A percentile compares a stretch with the other conserved stretches of the same genome.
phyloP scores from a whole-genome alignment of 2,888 invertebrate genomes.

The Caradrina kadenii region DNA sequence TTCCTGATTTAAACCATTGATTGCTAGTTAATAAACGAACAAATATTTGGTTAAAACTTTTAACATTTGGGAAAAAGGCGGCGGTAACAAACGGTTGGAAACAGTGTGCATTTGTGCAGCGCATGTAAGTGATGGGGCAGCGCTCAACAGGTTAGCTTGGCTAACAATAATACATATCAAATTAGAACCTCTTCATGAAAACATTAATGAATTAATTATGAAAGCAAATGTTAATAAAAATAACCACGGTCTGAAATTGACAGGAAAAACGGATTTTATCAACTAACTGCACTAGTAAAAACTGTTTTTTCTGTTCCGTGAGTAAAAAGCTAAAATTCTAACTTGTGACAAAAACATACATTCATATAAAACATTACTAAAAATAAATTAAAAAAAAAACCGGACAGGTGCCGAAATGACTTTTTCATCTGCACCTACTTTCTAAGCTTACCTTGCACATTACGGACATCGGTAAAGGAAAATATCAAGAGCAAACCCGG shows the following conservation, averaged over 20 bases:
- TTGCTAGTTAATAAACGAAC: constrained; percentile 56
- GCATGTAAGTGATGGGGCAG: constrained; percentile 52
- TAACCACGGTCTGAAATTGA: background rate
- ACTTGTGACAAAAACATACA: background rate
- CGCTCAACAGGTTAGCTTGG: constrained; percentile 56
- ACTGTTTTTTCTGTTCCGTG: no score
- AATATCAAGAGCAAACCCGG: no score
- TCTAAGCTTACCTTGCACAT: no score
- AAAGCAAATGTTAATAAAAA: no score
- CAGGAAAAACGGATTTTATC: background rate
- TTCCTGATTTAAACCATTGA: constrained; percentile 49
- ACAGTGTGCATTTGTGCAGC: constrained; percentile 33
- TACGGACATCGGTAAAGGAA: no score
- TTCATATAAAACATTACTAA: background rate
- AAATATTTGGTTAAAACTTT: constrained; percentile 48
- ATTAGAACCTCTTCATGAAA: background rate
- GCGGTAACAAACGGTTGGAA: constrained; percentile 22
- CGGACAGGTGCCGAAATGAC: no score
- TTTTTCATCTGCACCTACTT: no score
- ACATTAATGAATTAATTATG: no score
- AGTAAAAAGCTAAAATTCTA: background rate
- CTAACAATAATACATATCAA: constrained; percentile 18
- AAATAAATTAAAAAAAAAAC: background rate
- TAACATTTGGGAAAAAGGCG: constrained; percentile 29
- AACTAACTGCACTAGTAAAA: no score